Base-by-base conservation (phyloP, 2,888 invertebrate species). In the Pollenia labialis region DNA sequence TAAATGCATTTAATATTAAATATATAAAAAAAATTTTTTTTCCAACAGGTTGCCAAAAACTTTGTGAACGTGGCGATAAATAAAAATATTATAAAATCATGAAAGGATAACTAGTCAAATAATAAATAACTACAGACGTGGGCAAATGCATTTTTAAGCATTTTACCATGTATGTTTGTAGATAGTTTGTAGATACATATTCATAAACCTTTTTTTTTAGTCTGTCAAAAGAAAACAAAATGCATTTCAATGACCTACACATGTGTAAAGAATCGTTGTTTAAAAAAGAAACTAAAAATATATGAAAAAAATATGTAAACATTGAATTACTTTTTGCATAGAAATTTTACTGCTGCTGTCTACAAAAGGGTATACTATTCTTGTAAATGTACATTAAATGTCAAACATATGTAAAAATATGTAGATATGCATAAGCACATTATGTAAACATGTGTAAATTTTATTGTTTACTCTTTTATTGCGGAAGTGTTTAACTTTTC, bases 401-500 rank as follows among this genome's bases (percentile, higher is more conserved):
- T 64, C 64, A 54, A 8, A 52, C 4, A n/a, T 18, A 18, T 11
- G 32, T 1, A 32, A 32, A 32, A 32, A 44, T 44, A 32, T 12
- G 6, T 11, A 16, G 16, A 18, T 18, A 46, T 14, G 10, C 50
- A n/a, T 79, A 6, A 14, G 12, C 14, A 32, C 8, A 56, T 64
- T 60, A 64, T 44, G 64, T 64, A 64, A 76, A 64, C 44, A 76
- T 44, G 16, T 72, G 54, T 40, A 48, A 23, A 54, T 32, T 32
- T 62, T 46, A 32, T 64, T 54, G n/a, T 82, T 69, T 60, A 32
- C 14, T 52, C 42, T 44, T 68, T 56, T 54, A 50, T 69, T 52
- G 52, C 75, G 82, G 82, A 82, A 82, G 60, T 52, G 50, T 66
- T 74, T 72, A 54, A 54, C 54, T 46, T 75, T 76, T 68, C 50